Base-by-base conservation (phyloP, 2,797 vertebrate species). In the Chaenodraco wilsoni region DNA sequence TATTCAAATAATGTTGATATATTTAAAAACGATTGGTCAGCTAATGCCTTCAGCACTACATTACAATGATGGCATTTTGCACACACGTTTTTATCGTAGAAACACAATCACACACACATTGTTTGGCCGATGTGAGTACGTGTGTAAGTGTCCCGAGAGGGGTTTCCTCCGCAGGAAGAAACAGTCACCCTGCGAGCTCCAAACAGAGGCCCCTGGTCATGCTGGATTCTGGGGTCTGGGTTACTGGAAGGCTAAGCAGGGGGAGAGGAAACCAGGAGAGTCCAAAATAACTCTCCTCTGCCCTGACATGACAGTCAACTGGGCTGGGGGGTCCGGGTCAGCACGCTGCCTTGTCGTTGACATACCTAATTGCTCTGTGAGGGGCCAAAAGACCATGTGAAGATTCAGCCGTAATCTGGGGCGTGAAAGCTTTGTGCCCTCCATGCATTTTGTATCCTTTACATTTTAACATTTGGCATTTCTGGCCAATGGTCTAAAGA, bases 121-220 rank as follows among this genome's bases (percentile, higher is more conserved):
- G 9, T 75, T 58, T 43, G 23, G 58, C n/a, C 15, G 37, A 50
- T 43, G 72, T 77, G 74, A 72, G 70, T 80, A 50, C n/a, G 79
- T 83, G 76, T 79, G 76, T 87, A 86, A 63, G 85, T 60, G 73
- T 85, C 76, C 70, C 72, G 62, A 81, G 59, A 85, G 91, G 90
- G 82, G 91, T 90, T 94, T 94, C 92, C 90, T 94, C 89, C 13
- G 84, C 88, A 93, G 91, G 90, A 93, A 94, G 92, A 95, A 95
- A 90, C 89, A 94, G 78, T 86, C 68, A 78, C 74, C 90, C 85
- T 58, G 78, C 79, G 86, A 88, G 84, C 85, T 74, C 93, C 93
- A 94, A 94, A 95, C 91, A 92, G 74, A 83, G 87, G 19, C 78
- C 81, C 87, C 87, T 84, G 90, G 87, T 87, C 85, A 88, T 75